Conservation (phyloP, 2,797 vertebrate species). For the Poecilia velifera region DNA sequence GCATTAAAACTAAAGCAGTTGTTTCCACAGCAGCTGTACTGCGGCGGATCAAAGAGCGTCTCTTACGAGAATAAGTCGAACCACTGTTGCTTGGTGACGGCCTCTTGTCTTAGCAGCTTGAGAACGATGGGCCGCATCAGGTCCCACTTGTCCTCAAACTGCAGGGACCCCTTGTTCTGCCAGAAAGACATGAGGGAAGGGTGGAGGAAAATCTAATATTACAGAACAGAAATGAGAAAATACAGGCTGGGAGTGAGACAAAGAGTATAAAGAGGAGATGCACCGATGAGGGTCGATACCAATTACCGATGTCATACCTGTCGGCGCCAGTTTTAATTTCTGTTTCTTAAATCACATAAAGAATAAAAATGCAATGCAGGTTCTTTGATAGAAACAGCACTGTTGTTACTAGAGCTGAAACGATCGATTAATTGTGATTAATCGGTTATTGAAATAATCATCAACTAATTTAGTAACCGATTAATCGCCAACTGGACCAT, state of each 20-base stretch:
- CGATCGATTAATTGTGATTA: too few species aligned
- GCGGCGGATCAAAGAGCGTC: slow-evolving; percentile 9
- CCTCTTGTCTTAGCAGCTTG: slow-evolving; percentile 97
- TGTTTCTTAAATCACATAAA: background rate
- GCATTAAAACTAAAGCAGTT: slow-evolving; percentile 1
- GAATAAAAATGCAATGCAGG: background rate
- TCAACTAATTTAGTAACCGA: too few species aligned
- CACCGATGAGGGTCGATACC: background rate
- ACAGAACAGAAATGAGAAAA: background rate
- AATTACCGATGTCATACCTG: background rate
- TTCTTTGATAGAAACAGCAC: background rate
- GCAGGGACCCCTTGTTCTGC: slow-evolving; percentile 98
- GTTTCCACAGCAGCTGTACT: background rate
- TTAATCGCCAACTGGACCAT: too few species aligned
- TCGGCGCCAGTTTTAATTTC: background rate
- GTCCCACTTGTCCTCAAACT: slow-evolving; percentile 99
- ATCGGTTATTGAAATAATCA: too few species aligned
- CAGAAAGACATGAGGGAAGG: slow-evolving; percentile 15
- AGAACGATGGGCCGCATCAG: slow-evolving; percentile 97
- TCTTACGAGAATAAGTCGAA: slow-evolving; percentile 98
- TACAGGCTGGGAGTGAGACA: slow-evolving; percentile 6
- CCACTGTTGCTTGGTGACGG: slow-evolving; percentile 98
- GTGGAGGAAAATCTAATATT: slow-evolving; percentile 11
- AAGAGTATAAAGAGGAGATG: background rate
- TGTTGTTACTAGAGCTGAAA: too few species aligned